Evolutionary conservation across 2,113 vertebrate genomes (phyloP), one percentile per base, ranked within the genome.

Genomic region (Eurystomus gularis): DNA sequence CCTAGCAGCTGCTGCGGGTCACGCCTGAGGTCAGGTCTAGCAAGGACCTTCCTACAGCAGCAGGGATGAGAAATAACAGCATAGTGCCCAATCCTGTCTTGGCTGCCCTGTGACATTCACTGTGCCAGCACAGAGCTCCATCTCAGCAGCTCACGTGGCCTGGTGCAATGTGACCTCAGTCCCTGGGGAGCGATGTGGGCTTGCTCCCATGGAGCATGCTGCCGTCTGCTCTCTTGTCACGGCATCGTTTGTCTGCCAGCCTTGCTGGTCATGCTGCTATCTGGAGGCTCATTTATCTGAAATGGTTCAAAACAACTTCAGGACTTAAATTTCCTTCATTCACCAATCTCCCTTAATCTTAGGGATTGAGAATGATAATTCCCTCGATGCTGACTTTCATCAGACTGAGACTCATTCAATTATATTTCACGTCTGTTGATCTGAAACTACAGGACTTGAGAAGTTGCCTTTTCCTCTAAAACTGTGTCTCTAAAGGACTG

Each of bases 331-430:
- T 95, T 91, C 31, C 44, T 86, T 93, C 79, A 61, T 91, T 93
- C 81, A 42, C 72, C 69, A 44, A 81, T 95, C 76, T 94, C 58
- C 57, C n/a, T 64, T 94, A 89, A 93, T 95, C 91, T 89, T 85
- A 72, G 44, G 76, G 86, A 87, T 88, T 96, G 93, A 91, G 79
- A 69, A 87, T 3, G 1, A 26, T 82, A 94, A 94, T 93, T 94
- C 81, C 86, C 69, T 48, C 0, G 0, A 69, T 21, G 21, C 77
- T 82, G 89, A 25, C 52, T 94, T 95, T 91, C 93, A 82, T 91
- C 86, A 79, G 44, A 40, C 48, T 61, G 61, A 87, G 73, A 57
- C 18, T 91, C 81, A 93, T 89, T 82, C 70, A 78, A 25, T 94
- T 93, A 72, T 82, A 61, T 93, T 95, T 65, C 61, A n/a, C 0